Evolutionary conservation across 2,113 vertebrate species (phyloP).

Genomic region (Spheniscus mendiculus): DNA sequence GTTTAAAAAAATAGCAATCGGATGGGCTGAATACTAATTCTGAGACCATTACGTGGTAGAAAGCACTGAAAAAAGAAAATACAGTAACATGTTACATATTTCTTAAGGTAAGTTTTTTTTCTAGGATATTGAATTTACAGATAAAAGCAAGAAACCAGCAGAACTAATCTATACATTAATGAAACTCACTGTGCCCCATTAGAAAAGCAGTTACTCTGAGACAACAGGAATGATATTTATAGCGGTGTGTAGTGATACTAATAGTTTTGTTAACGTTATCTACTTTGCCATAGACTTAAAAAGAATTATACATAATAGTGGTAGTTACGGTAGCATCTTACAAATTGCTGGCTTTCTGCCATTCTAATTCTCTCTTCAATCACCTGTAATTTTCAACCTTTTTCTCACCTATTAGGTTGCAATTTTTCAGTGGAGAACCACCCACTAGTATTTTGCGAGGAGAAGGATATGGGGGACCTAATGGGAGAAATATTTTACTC

Average conservation of each 20-base stretch:
- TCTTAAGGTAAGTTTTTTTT: background rate
- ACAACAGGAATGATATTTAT: background rate
- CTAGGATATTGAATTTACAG: slow-evolving; percentile 3
- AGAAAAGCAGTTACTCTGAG: background rate
- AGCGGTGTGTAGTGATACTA: background rate
- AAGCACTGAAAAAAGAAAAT: background rate
- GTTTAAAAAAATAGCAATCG: background rate
- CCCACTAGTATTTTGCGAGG: background rate
- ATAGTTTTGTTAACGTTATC: background rate
- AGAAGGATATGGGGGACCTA: background rate
- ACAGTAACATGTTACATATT: background rate
- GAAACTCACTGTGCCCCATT: background rate
- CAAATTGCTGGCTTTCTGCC: background rate
- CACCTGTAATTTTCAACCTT: background rate
- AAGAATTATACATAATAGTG: background rate
- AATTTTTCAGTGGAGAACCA: background rate
- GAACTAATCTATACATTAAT: slow-evolving; percentile 32
- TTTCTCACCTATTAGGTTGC: background rate
- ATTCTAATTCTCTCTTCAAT: background rate
- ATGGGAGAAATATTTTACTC: background rate
- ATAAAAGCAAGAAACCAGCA: background rate
- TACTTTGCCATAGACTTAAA: background rate
- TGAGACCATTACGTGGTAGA: background rate
- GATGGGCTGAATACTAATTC: slow-evolving; percentile 7
- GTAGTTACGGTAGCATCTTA: background rate